A percentile compares a stretch with the other conserved stretches of the same genome.
Conservation (phyloP, 2,888 invertebrate genomes). For the Cryptus armator region DNA sequence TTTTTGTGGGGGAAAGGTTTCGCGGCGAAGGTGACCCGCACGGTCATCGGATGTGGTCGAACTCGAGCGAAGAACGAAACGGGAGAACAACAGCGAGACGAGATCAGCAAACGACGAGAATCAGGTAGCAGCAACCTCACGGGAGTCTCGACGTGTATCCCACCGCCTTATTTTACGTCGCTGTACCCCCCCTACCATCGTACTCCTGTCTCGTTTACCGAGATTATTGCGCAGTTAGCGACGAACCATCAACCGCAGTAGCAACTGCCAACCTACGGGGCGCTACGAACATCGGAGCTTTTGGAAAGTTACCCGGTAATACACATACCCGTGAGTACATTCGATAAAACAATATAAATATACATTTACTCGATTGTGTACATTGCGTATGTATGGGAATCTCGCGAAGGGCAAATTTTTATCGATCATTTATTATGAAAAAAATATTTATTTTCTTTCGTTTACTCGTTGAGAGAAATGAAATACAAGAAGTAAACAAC, state of each 20-base stretch:
- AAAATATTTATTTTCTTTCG: too few relatives aligned
- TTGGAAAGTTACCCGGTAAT: conserved; percentile 63
- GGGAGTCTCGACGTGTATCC: conserved; percentile 72
- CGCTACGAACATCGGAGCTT: conserved; percentile 40
- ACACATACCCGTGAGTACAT: conserved; percentile 60
- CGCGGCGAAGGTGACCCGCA: conserved; percentile 73
- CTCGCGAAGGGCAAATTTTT: too few relatives aligned
- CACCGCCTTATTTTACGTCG: conserved; percentile 64
- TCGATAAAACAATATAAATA: background rate
- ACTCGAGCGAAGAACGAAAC: conserved; percentile 71
- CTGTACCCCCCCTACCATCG: conserved; percentile 67
- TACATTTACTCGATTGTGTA: background rate
- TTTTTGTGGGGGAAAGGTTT: conserved; percentile 38
- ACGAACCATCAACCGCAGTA: conserved; percentile 56
- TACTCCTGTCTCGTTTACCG: conserved; percentile 73
- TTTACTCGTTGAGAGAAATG: too few relatives aligned
- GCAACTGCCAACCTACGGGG: conserved; percentile 37
- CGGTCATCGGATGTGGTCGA: conserved; percentile 80
- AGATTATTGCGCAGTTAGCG: conserved; percentile 81
- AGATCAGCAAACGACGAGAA: conserved; percentile 69
- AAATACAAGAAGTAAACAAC: too few relatives aligned
- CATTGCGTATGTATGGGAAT: too few relatives aligned
- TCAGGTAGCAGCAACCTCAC: conserved; percentile 77
- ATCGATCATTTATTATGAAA: too few relatives aligned
- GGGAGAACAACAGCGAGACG: conserved; percentile 74